Evolutionary conservation across 2,888 invertebrate species (phyloP).

Genomic region (Campoplex nolae): DNA sequence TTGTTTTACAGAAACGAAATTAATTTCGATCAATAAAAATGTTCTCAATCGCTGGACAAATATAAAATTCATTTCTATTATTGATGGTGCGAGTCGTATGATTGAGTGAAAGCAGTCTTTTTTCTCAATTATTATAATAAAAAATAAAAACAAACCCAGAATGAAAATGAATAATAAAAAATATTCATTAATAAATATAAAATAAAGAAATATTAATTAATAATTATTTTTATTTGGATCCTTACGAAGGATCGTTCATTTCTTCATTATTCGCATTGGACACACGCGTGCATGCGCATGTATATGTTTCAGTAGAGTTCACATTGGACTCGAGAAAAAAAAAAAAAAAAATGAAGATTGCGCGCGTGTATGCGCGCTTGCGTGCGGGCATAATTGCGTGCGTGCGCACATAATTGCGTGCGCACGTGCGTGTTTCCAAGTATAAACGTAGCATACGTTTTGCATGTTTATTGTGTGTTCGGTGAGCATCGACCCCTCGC

Average conservation of each 20-base stretch:
- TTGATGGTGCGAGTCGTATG: too few species aligned
- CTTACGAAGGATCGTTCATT: neutral
- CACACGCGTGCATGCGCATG: neutral
- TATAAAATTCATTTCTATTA: too few species aligned
- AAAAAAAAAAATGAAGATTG: neutral
- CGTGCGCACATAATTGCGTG: constrained; percentile 31
- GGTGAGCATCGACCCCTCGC: constrained; percentile 65
- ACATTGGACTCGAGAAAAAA: neutral
- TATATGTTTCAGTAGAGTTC: neutral
- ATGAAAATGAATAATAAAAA: too few species aligned
- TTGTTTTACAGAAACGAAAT: too few species aligned
- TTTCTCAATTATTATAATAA: too few species aligned
- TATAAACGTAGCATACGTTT: constrained; percentile 11
- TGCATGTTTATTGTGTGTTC: constrained; percentile 56
- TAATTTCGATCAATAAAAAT: too few species aligned
- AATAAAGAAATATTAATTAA: too few species aligned
- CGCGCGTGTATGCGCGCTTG: neutral
- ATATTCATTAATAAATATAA: too few species aligned
- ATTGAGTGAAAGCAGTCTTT: too few species aligned
- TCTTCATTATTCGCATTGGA: neutral
- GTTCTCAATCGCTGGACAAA: too few species aligned
- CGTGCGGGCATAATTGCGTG: constrained; percentile 9
- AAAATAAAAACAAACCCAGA: too few species aligned
- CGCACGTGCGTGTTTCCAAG: constrained; percentile 24
- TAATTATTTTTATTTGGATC: neutral